Conservation (phyloP, 2,888 invertebrate genomes). For the Oscheius onirici region DNA sequence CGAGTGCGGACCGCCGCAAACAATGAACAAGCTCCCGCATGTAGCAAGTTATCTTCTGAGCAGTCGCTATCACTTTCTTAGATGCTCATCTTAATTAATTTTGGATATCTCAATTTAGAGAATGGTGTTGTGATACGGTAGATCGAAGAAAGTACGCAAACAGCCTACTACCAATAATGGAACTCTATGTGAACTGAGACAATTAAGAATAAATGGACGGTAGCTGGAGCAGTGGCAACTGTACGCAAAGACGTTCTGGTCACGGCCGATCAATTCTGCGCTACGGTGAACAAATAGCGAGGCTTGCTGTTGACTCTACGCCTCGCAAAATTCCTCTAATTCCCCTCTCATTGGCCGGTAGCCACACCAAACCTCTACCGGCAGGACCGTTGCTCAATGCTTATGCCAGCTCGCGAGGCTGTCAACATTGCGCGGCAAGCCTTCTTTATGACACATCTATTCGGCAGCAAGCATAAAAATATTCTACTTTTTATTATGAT, state of each 20-base stretch:
- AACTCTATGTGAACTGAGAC: background rate
- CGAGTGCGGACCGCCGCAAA: constrained; percentile 30
- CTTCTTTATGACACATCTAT: background rate
- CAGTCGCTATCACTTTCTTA: background rate
- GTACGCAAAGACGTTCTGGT: constrained; percentile 29
- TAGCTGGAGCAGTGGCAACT: constrained; percentile 27
- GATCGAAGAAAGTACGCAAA: background rate
- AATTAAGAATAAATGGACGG: background rate
- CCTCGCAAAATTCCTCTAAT: constrained; percentile 33
- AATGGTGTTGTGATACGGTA: too few relatives aligned
- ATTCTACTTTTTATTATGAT: background rate
- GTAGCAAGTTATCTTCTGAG: constrained; percentile 19
- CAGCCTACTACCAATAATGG: background rate
- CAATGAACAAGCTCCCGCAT: constrained; percentile 32
- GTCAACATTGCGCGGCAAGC: background rate
- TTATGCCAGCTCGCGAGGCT: too few relatives aligned
- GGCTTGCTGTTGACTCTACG: constrained; percentile 31
- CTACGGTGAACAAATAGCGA: constrained; percentile 33
- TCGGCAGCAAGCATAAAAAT: background rate
- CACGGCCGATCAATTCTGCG: constrained; percentile 33
- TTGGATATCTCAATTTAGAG: too few relatives aligned
- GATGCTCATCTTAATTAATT: too few relatives aligned
- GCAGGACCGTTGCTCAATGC: too few relatives aligned
- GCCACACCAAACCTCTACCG: constrained; percentile 21
- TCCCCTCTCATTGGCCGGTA: constrained; percentile 32